Percentiles rank a stretch among this genome's conserved stretches.
These are phyloP conservation scores for Hermetia illucens DNA, from an alignment of 1,140 invertebrate species.

Conservation along the genomic window DNA sequence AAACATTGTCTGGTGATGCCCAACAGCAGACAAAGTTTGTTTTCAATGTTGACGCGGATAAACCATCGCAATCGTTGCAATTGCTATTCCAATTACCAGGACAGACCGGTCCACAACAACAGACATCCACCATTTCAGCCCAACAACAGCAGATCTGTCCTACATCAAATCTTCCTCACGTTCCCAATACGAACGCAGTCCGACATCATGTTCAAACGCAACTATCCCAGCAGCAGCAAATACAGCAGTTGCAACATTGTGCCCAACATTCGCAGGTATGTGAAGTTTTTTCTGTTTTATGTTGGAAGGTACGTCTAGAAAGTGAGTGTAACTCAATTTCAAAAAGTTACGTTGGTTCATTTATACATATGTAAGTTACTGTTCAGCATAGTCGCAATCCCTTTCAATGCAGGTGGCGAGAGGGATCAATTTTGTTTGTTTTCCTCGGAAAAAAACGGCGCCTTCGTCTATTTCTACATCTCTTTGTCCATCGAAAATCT, in stretches of 20 bases:
- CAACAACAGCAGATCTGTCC: conserved; percentile 15
- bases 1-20: conserved; percentile 3
- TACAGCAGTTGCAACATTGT: conserved; percentile 28
- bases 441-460: no score
- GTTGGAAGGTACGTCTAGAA: no score
- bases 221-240: conserved; percentile 15
- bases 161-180: no score
- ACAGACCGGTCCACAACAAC: conserved; percentile 12
- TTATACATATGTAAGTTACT: no score
- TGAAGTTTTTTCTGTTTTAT: not conserved
- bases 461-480: no score
- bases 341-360: no score
- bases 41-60: conserved; percentile 26
- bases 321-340: no score
- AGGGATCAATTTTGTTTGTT: no score
- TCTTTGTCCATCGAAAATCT: no score
- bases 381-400: no score
- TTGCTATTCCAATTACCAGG: conserved; percentile 22
- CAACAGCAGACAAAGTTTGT: conserved; percentile 21
- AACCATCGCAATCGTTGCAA: conserved; percentile 25
- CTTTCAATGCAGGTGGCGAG: no score
- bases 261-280: conserved; percentile 24
- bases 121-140: conserved; percentile 11
- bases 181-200: not conserved
- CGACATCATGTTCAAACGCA: conserved; percentile 5